Base-by-base conservation (phyloP, 2,797 vertebrate genomes). In the Setipinna tenuifilis region DNA sequence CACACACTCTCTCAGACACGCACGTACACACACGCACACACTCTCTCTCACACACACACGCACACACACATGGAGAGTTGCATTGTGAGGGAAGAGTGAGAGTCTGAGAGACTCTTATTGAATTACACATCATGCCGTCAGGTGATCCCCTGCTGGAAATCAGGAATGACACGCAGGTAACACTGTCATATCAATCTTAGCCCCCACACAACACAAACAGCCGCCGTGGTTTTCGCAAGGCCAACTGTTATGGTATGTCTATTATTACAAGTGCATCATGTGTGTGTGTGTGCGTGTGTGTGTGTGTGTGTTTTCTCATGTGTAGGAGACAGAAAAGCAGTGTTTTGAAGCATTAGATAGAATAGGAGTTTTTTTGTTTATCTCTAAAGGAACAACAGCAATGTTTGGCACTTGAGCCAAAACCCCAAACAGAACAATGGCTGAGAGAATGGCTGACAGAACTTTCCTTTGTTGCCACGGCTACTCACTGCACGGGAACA, bases 101-200 rank as follows among this genome's bases (percentile, higher is more conserved):
- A 10, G 50, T 54, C 50, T 54, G 50, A 54, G 50, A 54, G 50
- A 54, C 50, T 9, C 50, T 54, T 54, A 54, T 54, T 54, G 50
- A 54, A 54, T 54, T 54, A 75, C 68, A 17, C 28, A 59, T 44
- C 35, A 21, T 31, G 19, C 71, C 35, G 35, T 78, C 71, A 78
- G 16, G 16, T 78, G 71, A 78, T 41, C 31, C n/a, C 71, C 31
- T 6, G 35, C 31, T 78, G 71, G 35, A 78, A 41, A 78, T 78
- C 71, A 78, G 35, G 44, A 21, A 44, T 78, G 71, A 41, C 71
- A 78, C 17, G 21, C 71, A 78, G 71, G 71, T 78, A 35, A 78
- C 71, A 44, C 19, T 78, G 71, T 21, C 31, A 78, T 35, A 35
- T 17, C 16, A 71, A 41, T 78, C 5, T 78, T 14, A 75, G 16